phyloP scores from a whole-genome alignment of 2,797 vertebrate genomes.

The Fundulus diaphanus region DNA sequence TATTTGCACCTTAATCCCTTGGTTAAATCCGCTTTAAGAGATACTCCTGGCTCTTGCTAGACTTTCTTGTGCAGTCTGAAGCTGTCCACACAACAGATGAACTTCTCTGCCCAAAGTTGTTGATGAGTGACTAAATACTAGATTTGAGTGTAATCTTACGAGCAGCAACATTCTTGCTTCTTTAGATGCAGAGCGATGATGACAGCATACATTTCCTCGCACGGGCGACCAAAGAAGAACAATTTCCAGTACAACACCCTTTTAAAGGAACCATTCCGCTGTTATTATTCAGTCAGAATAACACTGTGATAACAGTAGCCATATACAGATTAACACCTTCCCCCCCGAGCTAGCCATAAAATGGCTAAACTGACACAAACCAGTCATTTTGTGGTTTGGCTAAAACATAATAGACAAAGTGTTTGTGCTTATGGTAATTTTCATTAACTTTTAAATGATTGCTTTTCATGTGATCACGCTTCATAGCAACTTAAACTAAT shows the following conservation, averaged over 20 bases:
- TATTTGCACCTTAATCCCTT: conserved; percentile 1
- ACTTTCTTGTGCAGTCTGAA: neutral
- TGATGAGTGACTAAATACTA: too few species aligned
- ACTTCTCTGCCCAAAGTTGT: neutral
- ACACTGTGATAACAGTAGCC: neutral
- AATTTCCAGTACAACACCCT: neutral
- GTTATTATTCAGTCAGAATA: neutral
- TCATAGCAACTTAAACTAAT: neutral
- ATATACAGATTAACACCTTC: neutral
- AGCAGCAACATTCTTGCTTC: too few species aligned
- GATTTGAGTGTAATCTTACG: too few species aligned
- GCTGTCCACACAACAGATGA: neutral
- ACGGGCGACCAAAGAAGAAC: neutral
- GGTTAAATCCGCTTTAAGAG: neutral
- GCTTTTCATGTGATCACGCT: neutral
- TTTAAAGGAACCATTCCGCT: neutral
- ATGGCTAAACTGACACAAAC: neutral
- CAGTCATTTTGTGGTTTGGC: neutral
- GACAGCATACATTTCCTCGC: too few species aligned
- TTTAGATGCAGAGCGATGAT: too few species aligned
- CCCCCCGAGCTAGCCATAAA: neutral
- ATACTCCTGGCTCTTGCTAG: neutral
- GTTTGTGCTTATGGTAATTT: neutral
- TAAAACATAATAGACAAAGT: neutral
- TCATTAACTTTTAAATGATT: neutral